Conservation (phyloP, 2,888 invertebrate genomes). For the Vanessa cardui region DNA sequence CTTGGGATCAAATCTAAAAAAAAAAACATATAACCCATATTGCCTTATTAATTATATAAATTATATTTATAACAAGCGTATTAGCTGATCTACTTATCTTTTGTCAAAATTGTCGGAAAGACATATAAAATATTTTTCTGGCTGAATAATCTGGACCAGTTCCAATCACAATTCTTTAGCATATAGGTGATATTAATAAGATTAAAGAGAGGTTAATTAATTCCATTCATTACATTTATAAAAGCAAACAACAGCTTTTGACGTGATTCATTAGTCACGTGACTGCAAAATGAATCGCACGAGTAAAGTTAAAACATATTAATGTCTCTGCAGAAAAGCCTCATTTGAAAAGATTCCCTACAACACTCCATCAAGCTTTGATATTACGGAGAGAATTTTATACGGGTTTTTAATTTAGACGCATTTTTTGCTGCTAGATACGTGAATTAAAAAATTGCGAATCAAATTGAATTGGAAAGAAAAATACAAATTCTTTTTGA, state of each 20-base stretch:
- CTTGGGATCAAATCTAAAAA: no score
- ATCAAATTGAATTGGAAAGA: neutral
- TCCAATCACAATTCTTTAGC: no score
- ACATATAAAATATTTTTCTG: no score
- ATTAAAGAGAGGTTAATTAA: no score
- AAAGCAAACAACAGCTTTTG: slow-evolving; percentile 11
- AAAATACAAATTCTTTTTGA: no score
- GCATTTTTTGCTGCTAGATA: slow-evolving; percentile 5
- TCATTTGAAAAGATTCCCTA: slow-evolving; percentile 16
- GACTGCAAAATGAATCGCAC: slow-evolving; percentile 8
- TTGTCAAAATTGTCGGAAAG: no score
- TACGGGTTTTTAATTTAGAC: slow-evolving; percentile 17
- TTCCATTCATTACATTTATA: neutral
- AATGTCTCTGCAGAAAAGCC: slow-evolving; percentile 15
- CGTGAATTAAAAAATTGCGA: neutral
- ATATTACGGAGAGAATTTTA: slow-evolving; percentile 17
- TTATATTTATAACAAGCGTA: no score
- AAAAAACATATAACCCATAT: no score
- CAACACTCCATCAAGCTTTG: slow-evolving; percentile 16
- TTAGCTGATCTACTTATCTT: no score
- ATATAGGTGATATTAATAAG: no score
- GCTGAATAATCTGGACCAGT: no score
- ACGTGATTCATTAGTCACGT: slow-evolving; percentile 7
- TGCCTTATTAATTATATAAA: no score
- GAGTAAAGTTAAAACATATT: slow-evolving; percentile 18